A percentile compares a stretch with the other conserved stretches of the same genome.
phyloP scores from a whole-genome alignment of 1,140 invertebrate species.

The Drosophila simulans region DNA sequence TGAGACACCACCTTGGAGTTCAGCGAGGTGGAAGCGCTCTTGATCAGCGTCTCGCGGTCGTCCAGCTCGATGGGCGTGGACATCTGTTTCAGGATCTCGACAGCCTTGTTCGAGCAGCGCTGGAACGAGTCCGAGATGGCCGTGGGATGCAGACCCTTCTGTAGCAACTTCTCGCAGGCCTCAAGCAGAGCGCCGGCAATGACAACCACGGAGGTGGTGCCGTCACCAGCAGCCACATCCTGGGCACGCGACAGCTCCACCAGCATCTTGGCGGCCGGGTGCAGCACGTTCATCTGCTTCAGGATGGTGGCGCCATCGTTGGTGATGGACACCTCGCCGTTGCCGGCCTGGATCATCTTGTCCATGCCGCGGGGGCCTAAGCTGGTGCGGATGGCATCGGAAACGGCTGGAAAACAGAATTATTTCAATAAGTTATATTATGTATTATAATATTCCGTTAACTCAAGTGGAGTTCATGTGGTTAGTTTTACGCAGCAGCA shows the following conservation, averaged over 20 bases:
- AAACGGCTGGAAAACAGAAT: conserved; percentile 91
- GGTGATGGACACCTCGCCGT: conserved; percentile 99
- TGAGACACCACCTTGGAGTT: conserved; percentile 99
- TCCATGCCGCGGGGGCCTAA: conserved; percentile 99
- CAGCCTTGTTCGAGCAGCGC: conserved; percentile 92
- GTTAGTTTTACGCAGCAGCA: not conserved
- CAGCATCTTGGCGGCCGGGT: conserved; percentile 99
- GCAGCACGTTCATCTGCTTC: conserved; percentile 99
- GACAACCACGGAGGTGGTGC: conserved; percentile 98
- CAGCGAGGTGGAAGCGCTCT: conserved; percentile 98
- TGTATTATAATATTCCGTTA: not conserved
- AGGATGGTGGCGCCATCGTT: conserved; percentile 99
- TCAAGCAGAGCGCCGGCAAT: conserved; percentile 98
- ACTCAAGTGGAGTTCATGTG: not conserved
- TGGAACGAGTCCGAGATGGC: conserved; percentile 99
- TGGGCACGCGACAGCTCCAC: conserved; percentile 99
- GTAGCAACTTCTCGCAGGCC: conserved; percentile 95
- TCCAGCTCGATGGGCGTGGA: conserved; percentile 93
- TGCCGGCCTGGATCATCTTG: conserved; percentile 99
- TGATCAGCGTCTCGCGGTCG: conserved; percentile 95
- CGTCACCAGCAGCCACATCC: conserved; percentile 99
- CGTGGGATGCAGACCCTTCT: conserved; percentile 98
- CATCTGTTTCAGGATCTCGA: conserved; percentile 95
- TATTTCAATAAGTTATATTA: not conserved
- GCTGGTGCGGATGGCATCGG: conserved; percentile 99